Evolutionary conservation across 2,797 vertebrate genomes (phyloP).

Genomic region (Pangasius sanitwongsei): DNA sequence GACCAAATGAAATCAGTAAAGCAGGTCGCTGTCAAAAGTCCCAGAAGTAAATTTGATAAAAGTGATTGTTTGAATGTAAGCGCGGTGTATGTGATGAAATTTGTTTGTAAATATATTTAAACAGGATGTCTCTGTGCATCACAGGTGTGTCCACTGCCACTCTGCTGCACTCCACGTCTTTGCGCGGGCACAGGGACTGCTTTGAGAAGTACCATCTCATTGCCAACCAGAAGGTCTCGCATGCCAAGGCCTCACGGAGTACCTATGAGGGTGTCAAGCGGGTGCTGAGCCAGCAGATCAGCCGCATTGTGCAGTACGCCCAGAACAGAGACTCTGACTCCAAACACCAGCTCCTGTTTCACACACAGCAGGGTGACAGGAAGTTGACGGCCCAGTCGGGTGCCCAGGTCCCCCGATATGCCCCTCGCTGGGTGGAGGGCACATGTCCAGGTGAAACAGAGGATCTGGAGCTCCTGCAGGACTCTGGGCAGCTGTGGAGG

Average conservation of each 20-base stretch:
- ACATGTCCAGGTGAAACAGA: conserved; percentile 66
- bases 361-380: conserved; percentile 83
- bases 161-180: conserved; percentile 90
- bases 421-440: conserved; percentile 82
- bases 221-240: conserved; percentile 92
- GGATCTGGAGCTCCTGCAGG: conserved; percentile 78
- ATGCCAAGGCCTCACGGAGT: conserved; percentile 87
- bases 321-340: conserved; percentile 89
- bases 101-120: background rate
- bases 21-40: no score
- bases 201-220: conserved; percentile 98
- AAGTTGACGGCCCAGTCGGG: conserved; percentile 86
- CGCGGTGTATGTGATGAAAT: background rate
- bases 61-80: background rate
- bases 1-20: background rate
- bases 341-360: conserved; percentile 83
- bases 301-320: conserved; percentile 92
- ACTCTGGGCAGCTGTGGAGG: conserved; percentile 72
- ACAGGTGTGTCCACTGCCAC: conserved; percentile 86
- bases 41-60: background rate
- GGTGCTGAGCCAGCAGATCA: conserved; percentile 91
- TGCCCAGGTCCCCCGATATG: conserved; percentile 90
- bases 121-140: background rate
- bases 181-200: conserved; percentile 95
- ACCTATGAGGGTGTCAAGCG: conserved; percentile 93